Base-by-base conservation (phyloP, 2,797 vertebrate genomes). In the Myripristis jacobus region DNA sequence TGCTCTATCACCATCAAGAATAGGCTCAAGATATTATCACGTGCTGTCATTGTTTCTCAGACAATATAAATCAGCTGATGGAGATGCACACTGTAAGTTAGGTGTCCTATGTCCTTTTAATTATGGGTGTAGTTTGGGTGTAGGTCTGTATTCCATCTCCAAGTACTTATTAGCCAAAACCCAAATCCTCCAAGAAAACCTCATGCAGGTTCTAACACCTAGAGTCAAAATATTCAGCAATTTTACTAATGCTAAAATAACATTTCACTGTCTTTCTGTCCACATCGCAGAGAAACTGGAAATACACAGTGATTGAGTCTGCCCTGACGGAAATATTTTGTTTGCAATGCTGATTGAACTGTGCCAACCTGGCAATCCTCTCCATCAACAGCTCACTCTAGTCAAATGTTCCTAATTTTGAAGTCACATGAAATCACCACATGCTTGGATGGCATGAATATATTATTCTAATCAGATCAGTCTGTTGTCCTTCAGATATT, bases 271-370 rank as follows among this genome's bases (percentile, higher is more conserved):
- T 72, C 61, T 31, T 81, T 62, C 75, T 44, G 70, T 80, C 66
- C 75, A 71, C 82, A 70, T 36, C 11, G 57, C 73, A 80, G 73
- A 81, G 69, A 22, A 41, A 66, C 59, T 66, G 64, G 74, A 86
- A 84, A 83, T 31, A 74, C 75, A 69, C 69, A 84, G 68, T 84
- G 77, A 86, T 79, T 78, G 83, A 87, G 70, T 82, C 80, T 80
- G 21, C 38, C 79, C 70, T 71, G 79, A 87, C 81, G 72, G 85
- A 80, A 83, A 90, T 89, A 87, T 88, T 88, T 85, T 80, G 79
- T 83, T 79, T 80, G 77, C 57, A 68, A 73, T 19, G 64, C 77
- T 54, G 70, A 68, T 77, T 80, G 82, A 66, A 1, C 64, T 50
- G 78, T 77, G 82, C 88, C 82, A 91, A 83, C 66, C 87, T 86